Evolutionary conservation across 2,888 invertebrate species (phyloP).

Genomic region (Caenorhabditis angaria): DNA sequence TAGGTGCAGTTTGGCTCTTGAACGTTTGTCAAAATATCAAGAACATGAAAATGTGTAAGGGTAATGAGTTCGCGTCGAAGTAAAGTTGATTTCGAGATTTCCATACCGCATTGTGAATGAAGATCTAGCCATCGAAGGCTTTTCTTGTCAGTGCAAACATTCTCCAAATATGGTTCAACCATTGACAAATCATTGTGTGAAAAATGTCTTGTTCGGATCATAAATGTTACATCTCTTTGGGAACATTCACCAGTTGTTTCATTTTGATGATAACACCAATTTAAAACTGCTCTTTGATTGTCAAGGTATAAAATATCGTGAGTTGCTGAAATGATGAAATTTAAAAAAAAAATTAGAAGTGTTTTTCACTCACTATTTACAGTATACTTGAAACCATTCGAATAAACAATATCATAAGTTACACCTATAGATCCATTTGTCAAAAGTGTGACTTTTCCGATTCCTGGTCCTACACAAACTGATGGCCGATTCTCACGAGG

Average conservation of each 20-base stretch:
- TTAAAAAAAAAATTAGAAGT: not conserved
- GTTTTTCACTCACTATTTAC: conserved; percentile 11
- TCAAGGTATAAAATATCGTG: conserved; percentile 57
- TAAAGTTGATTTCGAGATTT: conserved; percentile 49
- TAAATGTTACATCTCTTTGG: conserved; percentile 52
- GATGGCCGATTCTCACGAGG: conserved; percentile 29
- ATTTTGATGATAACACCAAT: conserved; percentile 50
- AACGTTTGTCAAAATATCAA: conserved; percentile 60
- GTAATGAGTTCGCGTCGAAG: conserved; percentile 57
- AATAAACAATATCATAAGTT: conserved; percentile 37
- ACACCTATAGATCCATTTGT: conserved; percentile 47
- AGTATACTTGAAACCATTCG: conserved; percentile 13
- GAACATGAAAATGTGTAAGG: conserved; percentile 56
- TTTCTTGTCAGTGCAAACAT: conserved; percentile 50
- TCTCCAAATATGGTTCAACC: conserved; percentile 54
- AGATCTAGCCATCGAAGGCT: conserved; percentile 60
- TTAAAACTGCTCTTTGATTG: conserved; percentile 57
- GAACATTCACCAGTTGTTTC: conserved; percentile 43
- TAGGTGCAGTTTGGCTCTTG: conserved; percentile 56
- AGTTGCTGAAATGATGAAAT: conserved; percentile 40
- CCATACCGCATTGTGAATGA: conserved; percentile 57
- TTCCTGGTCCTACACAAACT: conserved; percentile 52
- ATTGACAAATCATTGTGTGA: conserved; percentile 55
- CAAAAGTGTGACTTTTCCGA: conserved; percentile 38
- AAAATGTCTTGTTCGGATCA: conserved; percentile 54